Conservation (phyloP, 1,140 invertebrate genomes). For the Cotesia glomerata region DNA sequence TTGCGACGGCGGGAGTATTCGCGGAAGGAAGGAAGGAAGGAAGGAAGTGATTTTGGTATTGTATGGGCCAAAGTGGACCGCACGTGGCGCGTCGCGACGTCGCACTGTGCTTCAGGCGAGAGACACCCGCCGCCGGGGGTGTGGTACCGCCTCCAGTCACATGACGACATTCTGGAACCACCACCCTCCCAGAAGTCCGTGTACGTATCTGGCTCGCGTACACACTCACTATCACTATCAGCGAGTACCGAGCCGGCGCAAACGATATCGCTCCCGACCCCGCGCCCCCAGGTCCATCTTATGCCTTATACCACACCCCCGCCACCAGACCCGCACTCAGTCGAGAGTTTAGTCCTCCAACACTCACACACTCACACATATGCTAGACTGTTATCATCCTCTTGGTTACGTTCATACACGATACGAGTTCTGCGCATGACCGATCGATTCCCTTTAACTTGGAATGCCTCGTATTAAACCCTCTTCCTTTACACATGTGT, state of each 20-base stretch:
- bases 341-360: neutral
- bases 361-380: neutral
- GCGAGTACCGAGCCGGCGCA: conserved; percentile 34
- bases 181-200: conserved; percentile 29
- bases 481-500: neutral
- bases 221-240: conserved; percentile 1
- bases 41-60: conserved; percentile 42
- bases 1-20: conserved; percentile 6
- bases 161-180: conserved; percentile 46
- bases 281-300: conserved; percentile 6
- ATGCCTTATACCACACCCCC: conserved; percentile 22
- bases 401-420: neutral
- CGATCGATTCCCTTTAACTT: conserved; percentile 29
- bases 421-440: conserved; percentile 24
- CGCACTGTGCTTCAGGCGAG: conserved; percentile 61
- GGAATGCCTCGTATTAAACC: neutral
- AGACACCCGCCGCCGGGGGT: conserved; percentile 54
- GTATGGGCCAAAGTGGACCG: conserved; percentile 46
- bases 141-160: conserved; percentile 60
- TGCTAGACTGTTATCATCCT: neutral
- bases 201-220: neutral
- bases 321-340: neutral
- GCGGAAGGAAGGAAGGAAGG: conserved; percentile 35
- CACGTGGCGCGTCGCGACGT: conserved; percentile 64
- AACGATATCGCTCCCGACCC: conserved; percentile 19